phyloP scores from a whole-genome alignment of 2,797 vertebrate species.

The Psittacula echo region DNA sequence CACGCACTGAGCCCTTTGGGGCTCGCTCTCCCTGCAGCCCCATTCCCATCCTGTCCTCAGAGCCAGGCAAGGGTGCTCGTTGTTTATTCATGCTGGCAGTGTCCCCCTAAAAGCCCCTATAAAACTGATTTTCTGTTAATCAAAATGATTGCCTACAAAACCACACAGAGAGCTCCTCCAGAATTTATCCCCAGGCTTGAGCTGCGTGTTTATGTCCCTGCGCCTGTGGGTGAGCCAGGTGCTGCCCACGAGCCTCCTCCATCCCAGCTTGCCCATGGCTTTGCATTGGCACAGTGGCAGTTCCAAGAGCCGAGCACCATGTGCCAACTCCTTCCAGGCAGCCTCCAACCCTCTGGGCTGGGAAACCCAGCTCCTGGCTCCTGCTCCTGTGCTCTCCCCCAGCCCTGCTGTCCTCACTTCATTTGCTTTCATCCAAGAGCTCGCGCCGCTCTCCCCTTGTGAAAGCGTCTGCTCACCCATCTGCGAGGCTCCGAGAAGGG shows the following conservation, averaged over 20 bases:
- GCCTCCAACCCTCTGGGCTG: background rate
- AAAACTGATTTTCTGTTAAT: constrained; percentile 11
- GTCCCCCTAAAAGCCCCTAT: background rate
- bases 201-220: background rate
- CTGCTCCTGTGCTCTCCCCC: background rate
- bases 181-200: background rate
- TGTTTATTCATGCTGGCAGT: background rate
- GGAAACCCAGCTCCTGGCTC: background rate
- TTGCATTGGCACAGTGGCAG: accelerated
- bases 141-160: constrained; percentile 4
- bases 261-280: accelerated
- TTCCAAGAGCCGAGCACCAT: accelerated
- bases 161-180: background rate
- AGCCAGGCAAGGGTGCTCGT: accelerated
- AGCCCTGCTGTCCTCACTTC: background rate
- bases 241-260: accelerated
- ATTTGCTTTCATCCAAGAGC: background rate
- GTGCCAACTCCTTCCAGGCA: background rate
- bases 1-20: background rate
- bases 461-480: constrained; percentile 5
- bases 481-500: background rate
- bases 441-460: background rate
- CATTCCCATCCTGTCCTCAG: background rate
- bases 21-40: background rate
- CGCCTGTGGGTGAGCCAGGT: accelerated